Conservation (phyloP, 2,888 invertebrate species). For the Gari tellinella region DNA sequence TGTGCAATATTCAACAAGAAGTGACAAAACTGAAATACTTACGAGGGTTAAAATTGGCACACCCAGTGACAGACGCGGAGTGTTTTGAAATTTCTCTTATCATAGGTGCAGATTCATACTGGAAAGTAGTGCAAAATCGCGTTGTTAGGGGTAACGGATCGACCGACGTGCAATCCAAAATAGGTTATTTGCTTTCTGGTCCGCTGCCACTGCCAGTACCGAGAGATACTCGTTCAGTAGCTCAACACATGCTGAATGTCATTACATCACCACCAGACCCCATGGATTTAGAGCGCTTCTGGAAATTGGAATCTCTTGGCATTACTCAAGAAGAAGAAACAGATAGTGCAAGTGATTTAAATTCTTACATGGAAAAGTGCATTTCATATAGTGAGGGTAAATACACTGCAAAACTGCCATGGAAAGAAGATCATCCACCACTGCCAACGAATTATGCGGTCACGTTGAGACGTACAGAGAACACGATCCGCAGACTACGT, state of each 20-base stretch:
- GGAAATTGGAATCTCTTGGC: slow-evolving; percentile 44
- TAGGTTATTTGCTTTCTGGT: slow-evolving; percentile 36
- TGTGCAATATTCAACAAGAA: too few species aligned
- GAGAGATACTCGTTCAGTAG: too few species aligned
- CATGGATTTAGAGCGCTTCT: slow-evolving; percentile 40
- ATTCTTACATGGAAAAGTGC: background rate
- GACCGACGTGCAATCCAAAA: slow-evolving; percentile 39
- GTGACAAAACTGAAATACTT: too few species aligned
- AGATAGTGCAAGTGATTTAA: background rate
- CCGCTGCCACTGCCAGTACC: slow-evolving; percentile 3
- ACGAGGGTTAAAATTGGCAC: slow-evolving; percentile 23
- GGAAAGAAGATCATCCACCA: slow-evolving; percentile 9
- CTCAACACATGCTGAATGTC: slow-evolving; percentile 7
- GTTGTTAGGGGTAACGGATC: slow-evolving; percentile 33
- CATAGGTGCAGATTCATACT: slow-evolving; percentile 53
- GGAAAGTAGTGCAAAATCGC: slow-evolving; percentile 33
- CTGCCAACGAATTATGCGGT: slow-evolving; percentile 18
- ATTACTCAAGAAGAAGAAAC: slow-evolving; percentile 10
- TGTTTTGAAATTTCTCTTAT: slow-evolving; percentile 23
- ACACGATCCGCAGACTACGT: slow-evolving; percentile 8
- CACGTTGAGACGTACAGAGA: slow-evolving; percentile 18
- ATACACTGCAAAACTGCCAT: slow-evolving; percentile 6
- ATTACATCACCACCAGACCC: slow-evolving; percentile 13
- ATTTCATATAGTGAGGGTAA: slow-evolving; percentile 2
- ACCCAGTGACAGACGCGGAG: slow-evolving; percentile 13